These are phyloP conservation scores for Eubucco bourcierii DNA, from an alignment of 2,113 vertebrate species.

Conservation along the genomic window DNA sequence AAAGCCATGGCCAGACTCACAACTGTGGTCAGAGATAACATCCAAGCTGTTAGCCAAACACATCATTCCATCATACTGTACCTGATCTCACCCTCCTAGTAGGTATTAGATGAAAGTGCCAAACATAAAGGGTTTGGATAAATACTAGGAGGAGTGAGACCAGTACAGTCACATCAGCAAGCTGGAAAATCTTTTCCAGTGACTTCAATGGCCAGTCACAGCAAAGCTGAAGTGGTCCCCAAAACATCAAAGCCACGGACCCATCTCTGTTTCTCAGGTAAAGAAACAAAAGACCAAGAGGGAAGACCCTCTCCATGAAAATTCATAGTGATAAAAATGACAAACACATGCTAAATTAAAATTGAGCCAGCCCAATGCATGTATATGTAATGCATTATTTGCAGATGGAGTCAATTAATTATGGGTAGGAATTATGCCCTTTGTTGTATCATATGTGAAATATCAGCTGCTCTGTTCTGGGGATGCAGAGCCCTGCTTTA, in stretches of 20 bases:
- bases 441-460: slow-evolving; percentile 38
- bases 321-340: slow-evolving; percentile 48
- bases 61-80: not conserved
- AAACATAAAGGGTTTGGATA: not conserved
- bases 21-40: not conserved
- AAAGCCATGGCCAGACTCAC: not conserved
- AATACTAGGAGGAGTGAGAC: not conserved
- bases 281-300: not conserved
- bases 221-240: not conserved
- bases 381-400: slow-evolving; percentile 61
- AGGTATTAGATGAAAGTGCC: not conserved
- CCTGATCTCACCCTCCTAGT: not conserved
- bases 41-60: not conserved
- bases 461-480: not conserved
- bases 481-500: not conserved
- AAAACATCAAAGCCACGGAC: slow-evolving; percentile 7
- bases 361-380: not conserved
- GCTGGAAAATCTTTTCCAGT: not conserved
- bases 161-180: not conserved
- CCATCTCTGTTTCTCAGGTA: not conserved
- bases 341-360: slow-evolving; percentile 61
- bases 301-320: slow-evolving; percentile 47
- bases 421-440: slow-evolving; percentile 44
- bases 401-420: slow-evolving; percentile 61
- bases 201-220: not conserved